These are phyloP conservation scores for Andricus grossulariae DNA, from an alignment of 1,140 invertebrate genomes.

Conservation along the genomic window DNA sequence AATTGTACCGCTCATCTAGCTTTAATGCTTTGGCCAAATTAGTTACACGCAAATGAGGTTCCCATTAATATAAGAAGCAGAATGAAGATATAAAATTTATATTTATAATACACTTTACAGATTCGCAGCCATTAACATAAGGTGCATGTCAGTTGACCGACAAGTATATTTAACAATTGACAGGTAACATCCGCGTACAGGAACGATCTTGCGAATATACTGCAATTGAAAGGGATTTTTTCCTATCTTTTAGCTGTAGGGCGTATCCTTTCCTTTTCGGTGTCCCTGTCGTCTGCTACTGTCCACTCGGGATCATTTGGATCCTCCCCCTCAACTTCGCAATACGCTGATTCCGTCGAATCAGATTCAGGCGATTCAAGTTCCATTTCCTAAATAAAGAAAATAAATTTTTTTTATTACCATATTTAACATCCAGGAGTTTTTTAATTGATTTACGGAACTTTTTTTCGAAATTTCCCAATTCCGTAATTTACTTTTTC, in stretches of 20 bases:
- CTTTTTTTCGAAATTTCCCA: no score
- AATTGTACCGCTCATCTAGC: slow-evolving; percentile 40
- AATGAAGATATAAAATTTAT: slow-evolving; percentile 77
- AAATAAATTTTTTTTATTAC: not conserved
- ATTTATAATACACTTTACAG: slow-evolving; percentile 77
- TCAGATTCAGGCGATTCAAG: slow-evolving; percentile 77
- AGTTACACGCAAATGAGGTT: slow-evolving; percentile 56
- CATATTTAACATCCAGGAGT: no score
- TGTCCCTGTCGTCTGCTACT: slow-evolving; percentile 72
- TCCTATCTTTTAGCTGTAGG: slow-evolving; percentile 75
- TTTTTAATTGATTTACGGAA: no score
- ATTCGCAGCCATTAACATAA: slow-evolving; percentile 75
- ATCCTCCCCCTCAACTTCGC: slow-evolving; percentile 82
- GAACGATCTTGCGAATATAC: slow-evolving; percentile 65
- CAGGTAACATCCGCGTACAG: slow-evolving; percentile 70
- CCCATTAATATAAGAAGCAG: slow-evolving; percentile 66
- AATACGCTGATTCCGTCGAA: slow-evolving; percentile 78
- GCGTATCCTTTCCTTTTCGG: slow-evolving; percentile 74
- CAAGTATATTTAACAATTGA: slow-evolving; percentile 74
- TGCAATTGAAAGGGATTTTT: slow-evolving; percentile 64
- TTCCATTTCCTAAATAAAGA: slow-evolving; percentile 64
- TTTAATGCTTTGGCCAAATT: slow-evolving; percentile 64
- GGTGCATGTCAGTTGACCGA: slow-evolving; percentile 71
- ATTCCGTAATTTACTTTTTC: no score
- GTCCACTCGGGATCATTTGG: slow-evolving; percentile 90